phyloP scores from a whole-genome alignment of 2,113 vertebrate genomes.

The Esox niger region DNA sequence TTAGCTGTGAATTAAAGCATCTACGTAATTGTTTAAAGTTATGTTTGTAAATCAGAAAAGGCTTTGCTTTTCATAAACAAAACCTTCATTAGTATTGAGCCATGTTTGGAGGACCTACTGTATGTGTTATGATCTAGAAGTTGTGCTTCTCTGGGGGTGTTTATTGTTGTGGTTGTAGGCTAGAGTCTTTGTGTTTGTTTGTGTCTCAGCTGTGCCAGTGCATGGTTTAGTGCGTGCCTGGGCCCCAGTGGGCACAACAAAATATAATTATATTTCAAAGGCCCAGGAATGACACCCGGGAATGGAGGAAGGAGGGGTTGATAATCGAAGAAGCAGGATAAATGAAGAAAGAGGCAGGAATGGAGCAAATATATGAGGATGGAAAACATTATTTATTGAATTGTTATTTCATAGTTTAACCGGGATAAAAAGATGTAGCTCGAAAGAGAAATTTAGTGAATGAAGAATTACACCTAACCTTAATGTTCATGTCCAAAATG shows the following conservation, averaged over 20 bases:
- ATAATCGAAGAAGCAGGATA: slow-evolving; percentile 1
- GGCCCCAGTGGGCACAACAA: slow-evolving; percentile 34
- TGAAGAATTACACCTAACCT: slow-evolving; percentile 10
- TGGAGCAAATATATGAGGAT: not conserved
- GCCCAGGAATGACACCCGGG: slow-evolving; percentile 37
- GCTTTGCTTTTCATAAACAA: too few species aligned
- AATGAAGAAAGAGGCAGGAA: not conserved
- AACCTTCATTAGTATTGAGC: too few species aligned
- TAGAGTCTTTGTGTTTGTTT: too few species aligned
- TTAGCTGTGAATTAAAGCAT: too few species aligned
- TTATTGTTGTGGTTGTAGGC: slow-evolving; percentile 9
- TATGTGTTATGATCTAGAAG: not conserved
- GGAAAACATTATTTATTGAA: not conserved
- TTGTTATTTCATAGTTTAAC: not conserved
- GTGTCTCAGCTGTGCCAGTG: slow-evolving; percentile 15
- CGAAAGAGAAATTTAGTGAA: slow-evolving; percentile 9
- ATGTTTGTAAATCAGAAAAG: too few species aligned
- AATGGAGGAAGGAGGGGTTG: slow-evolving; percentile 3
- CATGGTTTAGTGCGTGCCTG: not conserved
- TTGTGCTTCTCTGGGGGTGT: slow-evolving; percentile 17
- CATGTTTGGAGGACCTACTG: too few species aligned
- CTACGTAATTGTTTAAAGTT: too few species aligned
- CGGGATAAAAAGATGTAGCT: slow-evolving; percentile 6
- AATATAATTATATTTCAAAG: slow-evolving; percentile 54
- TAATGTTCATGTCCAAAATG: slow-evolving; percentile 43